Base-by-base conservation (phyloP, 2,113 vertebrate species). In the Grammomys surdaster region DNA sequence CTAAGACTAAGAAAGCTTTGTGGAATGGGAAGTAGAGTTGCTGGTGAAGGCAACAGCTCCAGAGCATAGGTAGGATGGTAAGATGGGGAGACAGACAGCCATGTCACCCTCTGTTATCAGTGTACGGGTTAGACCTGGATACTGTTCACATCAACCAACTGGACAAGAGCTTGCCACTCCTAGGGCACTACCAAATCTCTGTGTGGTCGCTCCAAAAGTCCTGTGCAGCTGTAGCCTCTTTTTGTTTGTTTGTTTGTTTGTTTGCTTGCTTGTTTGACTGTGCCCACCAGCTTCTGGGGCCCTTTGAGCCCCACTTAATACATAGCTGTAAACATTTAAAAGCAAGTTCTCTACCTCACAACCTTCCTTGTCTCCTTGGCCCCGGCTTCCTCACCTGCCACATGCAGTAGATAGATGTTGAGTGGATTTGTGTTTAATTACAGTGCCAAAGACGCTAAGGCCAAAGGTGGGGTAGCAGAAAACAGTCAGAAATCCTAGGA, bases 381-480 rank as follows among this genome's bases (percentile, higher is more conserved):
- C 78, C 84, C 93, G 67, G 91, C 69, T 90, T 90, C 58, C 24
- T 80, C 33, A 22, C 91, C 24, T 88, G 75, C 88, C 65, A 67
- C 67, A 31, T 67, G 63, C 86, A 91, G 56, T 48, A 48, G 46
- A 48, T 96, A 91, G n/a, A 93, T 72, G 11, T 46, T 70, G n/a
- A 65, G 60, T 87, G 16, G 33, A 91, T 87, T 82, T 40, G 7
- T 89, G 51, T 95, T 95, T 48, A n/a, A 95, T 87, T 73, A 51
- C 7, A 82, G 54, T 14, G 24, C 88, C 87, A 82, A 89, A 48
- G 75, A 93, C 70, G 24, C 28, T 54, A 56, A 84, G 69, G 40
- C 14, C 73, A 94, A 89, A 93, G 87, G 58, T 94, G 80, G 89
- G 95, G 89, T 78, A 69, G n/a, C 51, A 96, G 89, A 54, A 93